Evolutionary conservation across 30 jellyfish, hydroid and myxozoan genomes (phyloP).

Genomic region (Cassiopea andromeda): DNA sequence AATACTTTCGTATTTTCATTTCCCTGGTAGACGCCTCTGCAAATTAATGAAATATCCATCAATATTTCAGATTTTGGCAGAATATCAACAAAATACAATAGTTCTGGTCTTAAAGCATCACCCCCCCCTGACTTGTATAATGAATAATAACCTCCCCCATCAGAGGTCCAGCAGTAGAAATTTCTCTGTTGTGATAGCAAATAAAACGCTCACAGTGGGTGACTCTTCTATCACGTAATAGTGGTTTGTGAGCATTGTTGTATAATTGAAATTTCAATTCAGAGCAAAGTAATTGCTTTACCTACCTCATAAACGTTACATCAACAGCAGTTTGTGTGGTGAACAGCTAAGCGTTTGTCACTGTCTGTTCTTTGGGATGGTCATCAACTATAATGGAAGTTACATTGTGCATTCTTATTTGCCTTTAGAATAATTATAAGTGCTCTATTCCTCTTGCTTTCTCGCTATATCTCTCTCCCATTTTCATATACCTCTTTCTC

Average conservation of each 20-base stretch:
- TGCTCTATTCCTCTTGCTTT: too few relatives aligned
- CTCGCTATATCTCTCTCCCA: too few relatives aligned
- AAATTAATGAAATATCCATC: background rate
- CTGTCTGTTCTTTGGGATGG: too few relatives aligned
- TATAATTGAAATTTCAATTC: background rate
- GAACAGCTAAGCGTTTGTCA: too few relatives aligned
- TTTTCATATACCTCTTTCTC: too few relatives aligned
- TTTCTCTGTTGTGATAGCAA: background rate
- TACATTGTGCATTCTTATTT: too few relatives aligned
- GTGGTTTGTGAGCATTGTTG: background rate
- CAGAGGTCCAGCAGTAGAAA: background rate
- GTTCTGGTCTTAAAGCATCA: background rate
- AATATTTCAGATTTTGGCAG: background rate
- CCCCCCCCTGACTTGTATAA: background rate
- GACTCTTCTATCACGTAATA: background rate
- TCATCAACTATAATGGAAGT: too few relatives aligned
- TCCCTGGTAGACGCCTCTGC: background rate
- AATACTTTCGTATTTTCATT: background rate
- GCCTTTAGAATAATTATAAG: too few relatives aligned
- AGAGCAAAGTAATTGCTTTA: too few relatives aligned
- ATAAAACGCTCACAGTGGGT: background rate
- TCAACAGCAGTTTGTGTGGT: too few relatives aligned
- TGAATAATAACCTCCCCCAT: background rate
- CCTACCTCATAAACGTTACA: too few relatives aligned
- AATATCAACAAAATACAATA: background rate